Base-by-base conservation (phyloP, 2,888 invertebrate genomes). In the Lasioglossum oenotherae region DNA sequence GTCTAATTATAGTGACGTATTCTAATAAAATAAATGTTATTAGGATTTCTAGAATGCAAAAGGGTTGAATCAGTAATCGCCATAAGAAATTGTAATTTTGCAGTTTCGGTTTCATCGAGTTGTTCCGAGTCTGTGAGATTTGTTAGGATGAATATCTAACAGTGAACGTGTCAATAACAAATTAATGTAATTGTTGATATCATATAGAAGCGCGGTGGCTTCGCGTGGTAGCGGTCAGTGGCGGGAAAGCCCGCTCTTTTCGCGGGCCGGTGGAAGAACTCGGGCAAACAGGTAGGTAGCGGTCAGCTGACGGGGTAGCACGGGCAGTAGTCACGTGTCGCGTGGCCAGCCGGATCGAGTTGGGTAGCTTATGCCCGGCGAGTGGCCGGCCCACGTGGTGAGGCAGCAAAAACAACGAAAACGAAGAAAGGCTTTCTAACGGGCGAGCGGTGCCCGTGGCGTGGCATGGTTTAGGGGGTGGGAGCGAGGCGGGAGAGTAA, bases 311-410 rank as follows among this genome's bases (percentile, higher is more conserved):
- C 78, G 81, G 86, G 84, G 83, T 76, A 46, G 84, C 73, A 81
- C 77, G 89, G 87, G 78, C 83, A 78, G 90, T 72, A 87, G 90
- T 89, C 90, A 90, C 90, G 90, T 90, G 90, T 90, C 89, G 87
- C 80, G 87, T 84, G 87, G 84, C 86, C 90, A 77, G 86, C 82
- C 85, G 81, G 72, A 67, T 74, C 75, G 76, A 69, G 82, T 69
- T 75, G 77, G 77, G 80, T 76, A 78, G 74, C 67, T 74, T 35
- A 79, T 79, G 82, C 74, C 80, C 76, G 85, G 60, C 87, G 78
- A 80, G 77, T 74, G 87, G 81, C 82, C 86, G 77, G 87, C 91
- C 90, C 90, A 91, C 90, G 91, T 85, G 86, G 89, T 31, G 78
- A 72, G 44, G 57, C 67, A 74, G 86, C 23, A 89, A 86, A 86